Evolutionary conservation across 1,140 invertebrate species (phyloP).

Genomic region (Diuraphis noxia): DNA sequence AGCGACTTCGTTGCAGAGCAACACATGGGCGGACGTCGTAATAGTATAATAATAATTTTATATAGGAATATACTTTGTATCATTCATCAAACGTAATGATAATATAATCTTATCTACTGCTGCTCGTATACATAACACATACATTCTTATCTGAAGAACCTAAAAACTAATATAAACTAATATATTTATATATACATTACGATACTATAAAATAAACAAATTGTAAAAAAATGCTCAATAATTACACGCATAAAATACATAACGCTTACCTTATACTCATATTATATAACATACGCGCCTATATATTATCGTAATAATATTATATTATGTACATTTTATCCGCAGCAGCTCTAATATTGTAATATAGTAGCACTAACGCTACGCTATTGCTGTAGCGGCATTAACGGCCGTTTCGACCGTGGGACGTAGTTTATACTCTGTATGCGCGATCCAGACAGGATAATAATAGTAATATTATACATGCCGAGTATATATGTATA

Average conservation of each 20-base stretch:
- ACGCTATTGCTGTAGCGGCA: not conserved
- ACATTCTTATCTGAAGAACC: not conserved
- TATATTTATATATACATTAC: too few relatives aligned
- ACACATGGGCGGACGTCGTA: not conserved
- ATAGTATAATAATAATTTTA: not conserved
- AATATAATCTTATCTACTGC: not conserved
- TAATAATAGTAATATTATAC: slow-evolving; percentile 1
- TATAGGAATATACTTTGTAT: not conserved
- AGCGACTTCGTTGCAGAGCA: not conserved
- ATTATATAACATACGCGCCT: not conserved
- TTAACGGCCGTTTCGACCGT: not conserved
- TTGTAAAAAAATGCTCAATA: slow-evolving; percentile 10
- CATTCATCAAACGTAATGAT: not conserved
- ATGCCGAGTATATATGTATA: not conserved
- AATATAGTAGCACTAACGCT: slow-evolving; percentile 12
- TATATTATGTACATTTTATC: not conserved
- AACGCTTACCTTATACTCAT: not conserved
- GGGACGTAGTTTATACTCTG: slow-evolving; percentile 11
- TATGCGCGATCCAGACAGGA: not conserved
- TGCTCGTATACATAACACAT: not conserved
- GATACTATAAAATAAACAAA: not conserved
- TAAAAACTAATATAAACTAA: too few relatives aligned
- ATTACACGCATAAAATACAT: not conserved
- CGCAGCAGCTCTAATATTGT: not conserved
- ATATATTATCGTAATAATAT: not conserved